Evolutionary conservation across 2,888 invertebrate genomes (phyloP).

Genomic region (Dorcus hopei): DNA sequence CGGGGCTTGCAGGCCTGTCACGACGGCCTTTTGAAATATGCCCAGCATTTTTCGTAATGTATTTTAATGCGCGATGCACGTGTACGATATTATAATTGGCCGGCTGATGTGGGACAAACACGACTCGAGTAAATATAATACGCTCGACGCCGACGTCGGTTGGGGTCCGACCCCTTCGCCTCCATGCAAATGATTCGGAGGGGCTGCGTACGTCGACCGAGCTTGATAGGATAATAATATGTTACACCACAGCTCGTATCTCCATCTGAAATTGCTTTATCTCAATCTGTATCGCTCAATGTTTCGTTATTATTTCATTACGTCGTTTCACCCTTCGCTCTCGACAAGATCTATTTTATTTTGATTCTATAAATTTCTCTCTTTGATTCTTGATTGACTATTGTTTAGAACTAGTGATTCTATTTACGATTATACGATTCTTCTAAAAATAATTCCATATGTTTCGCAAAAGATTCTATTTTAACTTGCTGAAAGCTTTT

Average conservation of each 20-base stretch:
- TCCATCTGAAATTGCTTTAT: slow-evolving; percentile 41
- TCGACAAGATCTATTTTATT: no score
- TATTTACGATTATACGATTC: no score
- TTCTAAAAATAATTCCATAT: no score
- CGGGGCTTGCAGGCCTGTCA: neutral
- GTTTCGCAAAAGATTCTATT: no score
- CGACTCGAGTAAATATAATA: slow-evolving; percentile 8
- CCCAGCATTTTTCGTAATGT: slow-evolving; percentile 6
- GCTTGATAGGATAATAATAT: slow-evolving; percentile 44
- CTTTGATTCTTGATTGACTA: no score
- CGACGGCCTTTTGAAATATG: neutral
- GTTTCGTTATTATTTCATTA: slow-evolving; percentile 1
- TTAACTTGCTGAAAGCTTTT: no score
- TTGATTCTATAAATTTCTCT: no score
- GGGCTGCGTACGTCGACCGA: slow-evolving; percentile 37
- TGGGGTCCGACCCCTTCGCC: slow-evolving; percentile 23
- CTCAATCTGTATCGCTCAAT: slow-evolving; percentile 18
- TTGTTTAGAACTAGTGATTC: no score
- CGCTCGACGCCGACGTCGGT: slow-evolving; percentile 11
- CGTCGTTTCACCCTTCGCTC: no score
- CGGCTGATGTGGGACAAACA: slow-evolving; percentile 16
- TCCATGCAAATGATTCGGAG: slow-evolving; percentile 37
- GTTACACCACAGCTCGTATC: slow-evolving; percentile 39
- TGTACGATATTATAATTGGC: slow-evolving; percentile 18
- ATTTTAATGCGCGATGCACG: slow-evolving; percentile 15